Base-by-base conservation (phyloP, 30 jellyfish, hydroid and myxozoan species). In the Nemopilema nomurai region DNA sequence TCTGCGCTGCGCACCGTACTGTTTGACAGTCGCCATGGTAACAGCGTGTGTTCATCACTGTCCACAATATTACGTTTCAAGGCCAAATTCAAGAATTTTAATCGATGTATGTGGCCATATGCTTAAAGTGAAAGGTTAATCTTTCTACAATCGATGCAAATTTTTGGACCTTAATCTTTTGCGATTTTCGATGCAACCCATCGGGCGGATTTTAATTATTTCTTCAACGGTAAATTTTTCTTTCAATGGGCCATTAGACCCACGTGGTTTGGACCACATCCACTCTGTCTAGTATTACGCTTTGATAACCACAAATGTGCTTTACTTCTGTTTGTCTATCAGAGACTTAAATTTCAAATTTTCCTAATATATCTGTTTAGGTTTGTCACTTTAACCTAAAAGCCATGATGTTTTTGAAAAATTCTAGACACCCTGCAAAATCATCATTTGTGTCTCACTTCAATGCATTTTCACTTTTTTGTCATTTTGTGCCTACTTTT, bases 11-110 rank as follows among this genome's bases (percentile, higher is more conserved):
- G 62, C 62, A 29, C 28, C 30, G 53, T n/a, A 0, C 26, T 76
- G 67, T 62, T 76, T 76, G 74, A 64, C 28, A 41, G 85, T 51
- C 51, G 64, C 85, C 29, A 52, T 76, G 85, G 74, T 24, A 50
- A 62, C 29, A 51, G 21, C 85, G 25, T 76, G 57, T 76, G 57
- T 64, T 71, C 13, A 16, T 49, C 28, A 62, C 30, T 76, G 57
- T 76, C 26, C 52, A 52, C 29, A 51, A 50, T 7, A 25, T 49
- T 57, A 24, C 18, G 33, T n/a, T n/a, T 57, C 74, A 71, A 51
- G 74, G 57, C 85, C 28, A 51, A 28, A 13, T 28, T 16, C 30
- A 57, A 62, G 85, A 76, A 76, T 76, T 76, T 76, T 76, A 71
- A 76, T 76, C 74, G 85, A 76, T 50, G 67, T 30, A 20, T 76